Evolutionary conservation across 2,797 vertebrate genomes (phyloP), one percentile per base, ranked within the genome.

Genomic region (Characodon lateralis): DNA sequence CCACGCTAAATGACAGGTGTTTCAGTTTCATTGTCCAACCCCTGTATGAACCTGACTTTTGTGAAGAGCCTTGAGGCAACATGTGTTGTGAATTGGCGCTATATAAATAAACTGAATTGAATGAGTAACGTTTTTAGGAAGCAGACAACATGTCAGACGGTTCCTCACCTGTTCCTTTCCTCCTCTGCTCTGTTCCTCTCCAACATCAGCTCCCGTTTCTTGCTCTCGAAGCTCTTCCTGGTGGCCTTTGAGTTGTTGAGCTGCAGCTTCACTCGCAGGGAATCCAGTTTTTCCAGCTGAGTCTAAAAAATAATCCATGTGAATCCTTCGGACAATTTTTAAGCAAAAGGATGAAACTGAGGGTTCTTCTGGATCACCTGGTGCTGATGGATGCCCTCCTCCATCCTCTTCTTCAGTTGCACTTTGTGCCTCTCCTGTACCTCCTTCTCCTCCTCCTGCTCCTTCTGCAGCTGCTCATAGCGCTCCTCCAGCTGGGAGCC

Each of bases 231-330:
- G 90, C 86, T 95, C 85, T 93, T 94, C 83, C 87, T 89, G 6
- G 86, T 83, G 39, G 83, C 85, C 31, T 94, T 94, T 2, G 85
- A 90, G 89, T 93, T 90, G 88, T 94, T 95, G 7, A 94, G 91
- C 84, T 94, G 87, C 65, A 95, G 88, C 70, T 95, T 94, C 0
- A 93, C 91, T 10, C 90, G 76, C 63, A 95, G 31, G 16, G 94
- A 94, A 5, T 92, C 89, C 78, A 94, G 66, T 83, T 91, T 94
- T 0, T 93, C 92, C 72, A 93, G 72, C 18, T 91, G 90, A 77
- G 84, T 78, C 92, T 91, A 59, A 74, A 78, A 68, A 39, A 79
- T 31, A 51, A 8, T 6, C 9, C 28, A 73, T 50, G 55, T 69
- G 1, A 63, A 68, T 35, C 55, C 26, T 6, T 7, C 28, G 7